Base-by-base conservation (phyloP, 2,113 vertebrate species). In the Zosterops pallidus region DNA sequence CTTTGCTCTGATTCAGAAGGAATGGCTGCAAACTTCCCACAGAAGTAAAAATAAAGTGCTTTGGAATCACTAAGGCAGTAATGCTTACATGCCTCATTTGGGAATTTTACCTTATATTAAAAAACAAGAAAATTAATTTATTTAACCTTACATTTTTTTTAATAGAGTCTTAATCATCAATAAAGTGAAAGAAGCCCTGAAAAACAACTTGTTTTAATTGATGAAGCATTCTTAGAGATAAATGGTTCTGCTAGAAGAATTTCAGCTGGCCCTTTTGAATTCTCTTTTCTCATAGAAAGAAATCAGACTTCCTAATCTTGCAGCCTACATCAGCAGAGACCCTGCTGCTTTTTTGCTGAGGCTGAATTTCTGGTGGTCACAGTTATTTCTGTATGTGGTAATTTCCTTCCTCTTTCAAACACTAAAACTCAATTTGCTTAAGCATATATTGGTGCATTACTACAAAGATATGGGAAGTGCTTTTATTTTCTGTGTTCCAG, bases 381-480 rank as follows among this genome's bases (percentile, higher is more conserved):
- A 78, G 44, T 19, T 86, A 52, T 89, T 86, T 83, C 79, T 75
- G 5, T 65, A 41, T 76, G 60, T 83, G 56, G 49, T 55, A 25
- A 65, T 46, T 84, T 64, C 50, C 77, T 96, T 97, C 83, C 63
- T 80, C 78, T 95, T 83, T 80, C 59, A 89, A 87, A 83, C 21
- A 49, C 49, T 60, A 60, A 78, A 78, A 11, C 25, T 13, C 25
- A 49, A 74, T 81, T 92, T 89, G 77, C 75, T 79, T 89, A 89
- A 77, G 67, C 39, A 81, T 47, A 75, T 33, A 87, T 41, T 35
- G 59, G 50, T 65, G 7, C 68, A 56, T 86, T 83, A 42, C 22
- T 68, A 46, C 37, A 90, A 69, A 87, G 18, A 94, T 57, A 71
- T 3, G 39, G 74, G 76, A 96, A 94, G 62, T 68, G 64, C 29